phyloP scores from a whole-genome alignment of 2,888 invertebrate species.

The Mechanitis messenoides region DNA sequence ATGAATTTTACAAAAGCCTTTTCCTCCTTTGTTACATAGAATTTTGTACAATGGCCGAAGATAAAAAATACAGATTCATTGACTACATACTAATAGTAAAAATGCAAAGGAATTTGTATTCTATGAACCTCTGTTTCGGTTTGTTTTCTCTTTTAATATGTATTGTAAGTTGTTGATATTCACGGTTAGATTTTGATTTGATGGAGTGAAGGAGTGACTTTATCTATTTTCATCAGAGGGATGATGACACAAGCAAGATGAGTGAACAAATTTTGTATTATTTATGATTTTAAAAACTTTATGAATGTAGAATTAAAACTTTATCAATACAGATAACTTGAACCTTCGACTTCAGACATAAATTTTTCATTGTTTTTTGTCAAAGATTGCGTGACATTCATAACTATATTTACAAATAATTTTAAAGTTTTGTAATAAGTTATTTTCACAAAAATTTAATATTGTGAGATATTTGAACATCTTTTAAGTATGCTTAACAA shows the following conservation, averaged over 20 bases:
- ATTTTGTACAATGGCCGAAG: conserved; percentile 4
- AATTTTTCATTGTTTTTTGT: no score
- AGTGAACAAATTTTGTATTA: conserved; percentile 13
- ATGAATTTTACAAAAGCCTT: conserved; percentile 2
- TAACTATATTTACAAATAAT: no score
- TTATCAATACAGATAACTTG: no score
- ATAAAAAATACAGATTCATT: conserved; percentile 24
- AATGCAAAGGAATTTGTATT: neutral
- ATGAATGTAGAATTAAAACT: no score
- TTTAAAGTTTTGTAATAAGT: no score
- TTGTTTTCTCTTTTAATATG: neutral
- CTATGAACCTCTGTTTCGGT: neutral
- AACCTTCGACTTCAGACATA: no score
- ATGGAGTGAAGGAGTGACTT: conserved; percentile 12
- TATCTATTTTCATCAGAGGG: conserved; percentile 11
- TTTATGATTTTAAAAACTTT: neutral
- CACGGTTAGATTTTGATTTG: conserved; percentile 26
- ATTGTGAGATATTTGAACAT: no score
- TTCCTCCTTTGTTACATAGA: conserved; percentile 4
- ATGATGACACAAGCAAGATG: conserved; percentile 7
- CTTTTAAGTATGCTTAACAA: no score
- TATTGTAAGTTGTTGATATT: conserved; percentile 20
- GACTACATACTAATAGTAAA: conserved; percentile 15
- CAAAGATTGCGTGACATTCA: no score
- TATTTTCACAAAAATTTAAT: no score